Evolutionary conservation across 92 coral and sea anemone species (phyloP).

Genomic region (Muricea muricata): DNA sequence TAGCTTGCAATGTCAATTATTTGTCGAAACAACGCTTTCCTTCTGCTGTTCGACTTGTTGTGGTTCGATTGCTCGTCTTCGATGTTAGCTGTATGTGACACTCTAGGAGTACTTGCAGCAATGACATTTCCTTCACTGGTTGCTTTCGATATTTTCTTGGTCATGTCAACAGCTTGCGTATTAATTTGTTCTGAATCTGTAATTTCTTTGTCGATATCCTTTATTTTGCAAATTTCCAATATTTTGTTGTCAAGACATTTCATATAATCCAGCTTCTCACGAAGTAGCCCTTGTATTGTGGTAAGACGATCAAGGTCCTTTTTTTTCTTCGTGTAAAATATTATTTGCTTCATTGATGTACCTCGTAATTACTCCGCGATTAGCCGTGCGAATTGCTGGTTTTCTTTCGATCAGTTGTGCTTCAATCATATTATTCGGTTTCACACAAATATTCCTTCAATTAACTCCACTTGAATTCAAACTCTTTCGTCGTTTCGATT

Average conservation of each 20-base stretch:
- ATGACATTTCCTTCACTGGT: neutral
- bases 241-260: neutral
- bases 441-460: too few relatives aligned
- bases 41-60: neutral
- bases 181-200: neutral
- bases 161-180: neutral
- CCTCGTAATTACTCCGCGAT: conserved; percentile 5
- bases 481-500: too few relatives aligned
- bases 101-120: too few relatives aligned
- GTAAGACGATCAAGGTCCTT: neutral
- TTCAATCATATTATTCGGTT: too few relatives aligned
- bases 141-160: neutral
- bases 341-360: neutral
- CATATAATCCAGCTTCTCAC: neutral
- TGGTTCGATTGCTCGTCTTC: neutral
- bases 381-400: neutral
- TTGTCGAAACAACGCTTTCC: neutral
- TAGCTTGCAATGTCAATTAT: neutral
- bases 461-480: too few relatives aligned
- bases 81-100: too few relatives aligned
- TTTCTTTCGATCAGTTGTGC: neutral
- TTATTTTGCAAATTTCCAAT: neutral
- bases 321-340: neutral
- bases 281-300: neutral
- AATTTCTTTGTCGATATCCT: neutral